Percentiles rank a stretch among this genome's conserved stretches.
Evolutionary conservation across 2,113 vertebrate species (phyloP).

Genomic region (Erythrocercus mccallii): DNA sequence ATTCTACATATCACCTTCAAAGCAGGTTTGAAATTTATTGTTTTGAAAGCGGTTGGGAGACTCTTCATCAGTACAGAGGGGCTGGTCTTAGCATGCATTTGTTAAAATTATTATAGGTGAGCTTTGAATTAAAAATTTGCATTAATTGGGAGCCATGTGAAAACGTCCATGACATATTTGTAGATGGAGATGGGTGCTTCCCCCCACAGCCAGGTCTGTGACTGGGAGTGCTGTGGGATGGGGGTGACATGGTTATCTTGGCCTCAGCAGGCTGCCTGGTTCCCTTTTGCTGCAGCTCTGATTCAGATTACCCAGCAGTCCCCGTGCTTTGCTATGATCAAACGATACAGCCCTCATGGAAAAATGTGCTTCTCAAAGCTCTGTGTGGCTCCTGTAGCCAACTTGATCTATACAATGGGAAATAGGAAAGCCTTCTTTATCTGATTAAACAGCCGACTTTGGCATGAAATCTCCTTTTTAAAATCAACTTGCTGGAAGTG

Average conservation of each 20-base stretch:
- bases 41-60: not conserved
- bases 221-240: not conserved
- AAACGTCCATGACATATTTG: not conserved
- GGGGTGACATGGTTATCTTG: not conserved
- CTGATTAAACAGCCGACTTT: slow-evolving; percentile 53
- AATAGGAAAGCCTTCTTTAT: slow-evolving; percentile 57
- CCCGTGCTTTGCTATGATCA: slow-evolving; percentile 50
- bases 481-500: slow-evolving; percentile 49
- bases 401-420: slow-evolving; percentile 59
- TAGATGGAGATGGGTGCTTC: not conserved
- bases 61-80: not conserved
- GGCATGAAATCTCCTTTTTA: slow-evolving; percentile 59
- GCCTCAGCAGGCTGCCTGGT: slow-evolving; percentile 46
- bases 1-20: not conserved
- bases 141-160: not conserved
- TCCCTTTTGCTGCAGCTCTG: slow-evolving; percentile 40
- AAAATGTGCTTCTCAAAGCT: slow-evolving; percentile 60
- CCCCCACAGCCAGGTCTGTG: accelerated
- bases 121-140: not conserved
- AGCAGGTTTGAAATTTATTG: not conserved
- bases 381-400: slow-evolving; percentile 52
- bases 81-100: not conserved
- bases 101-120: not conserved
- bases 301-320: slow-evolving; percentile 58
- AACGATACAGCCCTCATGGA: slow-evolving; percentile 28